Evolutionary conservation across 2,797 vertebrate genomes (phyloP), one percentile per base, ranked within the genome.

Genomic region (Pangasius mekongensis): DNA sequence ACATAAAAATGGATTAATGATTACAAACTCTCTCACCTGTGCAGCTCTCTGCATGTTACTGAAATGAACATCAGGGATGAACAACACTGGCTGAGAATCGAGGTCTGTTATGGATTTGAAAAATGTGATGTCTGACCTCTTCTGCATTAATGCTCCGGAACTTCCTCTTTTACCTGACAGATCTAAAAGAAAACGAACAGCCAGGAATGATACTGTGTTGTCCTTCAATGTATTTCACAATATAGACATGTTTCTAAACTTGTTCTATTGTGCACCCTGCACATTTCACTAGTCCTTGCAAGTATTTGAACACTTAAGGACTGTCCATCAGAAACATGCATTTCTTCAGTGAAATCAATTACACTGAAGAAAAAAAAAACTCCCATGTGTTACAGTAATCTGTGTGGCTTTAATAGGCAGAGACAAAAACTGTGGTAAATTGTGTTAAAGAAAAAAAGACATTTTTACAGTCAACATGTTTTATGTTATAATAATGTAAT

Each of bases 51-150:
- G 98, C 88, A 99, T 95, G 94, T 99, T 99, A 80, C 97, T 97
- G 73, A 99, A 99, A 93, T 99, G 98, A 92, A 99, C 97, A 5
- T 99, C 98, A 0, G 98, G 98, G 80, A 99, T 99, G 94, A 99
- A 99, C 87, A 99, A 97, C 66, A 99, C 98, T 0, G 98, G 98
- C 94, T 99, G 98, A 0, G 97, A 97, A 93, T 98, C 97, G 93
- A 99, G 94, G 92, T 99, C 97, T 0, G 94, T 94, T 97, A 99
- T 96, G 73, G 97, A 97, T 96, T 99, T 99, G 95, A 99, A 99
- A 93, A 95, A 97, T 58, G 98, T 98, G 91, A 97, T 94, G 90
- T 99, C 98, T 0, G 96, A 95, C 93, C 98, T 99, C 93, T 98
- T 99, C 88, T 97, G 96, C 47, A 94, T 92, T 78, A 95, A 93